phyloP scores from a whole-genome alignment of 2,888 invertebrate species.

The Drosophila nr. fundita region DNA sequence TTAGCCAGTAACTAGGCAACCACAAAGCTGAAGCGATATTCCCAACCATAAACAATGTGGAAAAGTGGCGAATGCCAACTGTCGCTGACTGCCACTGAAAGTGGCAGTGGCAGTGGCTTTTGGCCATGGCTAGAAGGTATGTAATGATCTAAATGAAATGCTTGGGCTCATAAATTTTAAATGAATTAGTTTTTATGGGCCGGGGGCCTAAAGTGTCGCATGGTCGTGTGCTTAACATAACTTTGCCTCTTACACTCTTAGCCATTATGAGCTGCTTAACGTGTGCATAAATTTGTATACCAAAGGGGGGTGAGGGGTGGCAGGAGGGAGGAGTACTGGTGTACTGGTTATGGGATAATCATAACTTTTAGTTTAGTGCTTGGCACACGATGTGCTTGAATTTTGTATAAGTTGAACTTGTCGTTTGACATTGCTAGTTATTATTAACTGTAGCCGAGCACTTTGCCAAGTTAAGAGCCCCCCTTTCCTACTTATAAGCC shows the following conservation, averaged over 20 bases:
- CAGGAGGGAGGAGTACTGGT: background rate
- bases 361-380: constrained; percentile 64
- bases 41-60: constrained; percentile 45
- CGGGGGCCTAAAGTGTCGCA: constrained; percentile 49
- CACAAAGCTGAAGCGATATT: constrained; percentile 15
- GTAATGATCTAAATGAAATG: constrained; percentile 60
- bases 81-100: background rate
- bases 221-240: constrained; percentile 18
- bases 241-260: constrained; percentile 40
- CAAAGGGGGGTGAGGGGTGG: background rate
- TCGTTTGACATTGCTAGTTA: constrained; percentile 23
- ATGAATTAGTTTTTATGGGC: constrained; percentile 76
- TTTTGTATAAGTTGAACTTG: constrained; percentile 6
- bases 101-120: constrained; percentile 8
- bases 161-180: constrained; percentile 70
- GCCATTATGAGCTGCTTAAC: constrained; percentile 64
- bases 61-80: constrained; percentile 20
- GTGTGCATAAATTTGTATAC: constrained; percentile 63
- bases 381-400: constrained; percentile 48
- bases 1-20: constrained; percentile 43
- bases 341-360: constrained; percentile 2
- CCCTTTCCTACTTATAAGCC: background rate
- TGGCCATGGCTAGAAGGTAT: constrained; percentile 30
- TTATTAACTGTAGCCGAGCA: background rate
- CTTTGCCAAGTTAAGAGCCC: background rate